Percentiles rank a stretch among this genome's conserved stretches.
Evolutionary conservation across 2,888 invertebrate species (phyloP).

Genomic region (Aproaerema taeniolella): DNA sequence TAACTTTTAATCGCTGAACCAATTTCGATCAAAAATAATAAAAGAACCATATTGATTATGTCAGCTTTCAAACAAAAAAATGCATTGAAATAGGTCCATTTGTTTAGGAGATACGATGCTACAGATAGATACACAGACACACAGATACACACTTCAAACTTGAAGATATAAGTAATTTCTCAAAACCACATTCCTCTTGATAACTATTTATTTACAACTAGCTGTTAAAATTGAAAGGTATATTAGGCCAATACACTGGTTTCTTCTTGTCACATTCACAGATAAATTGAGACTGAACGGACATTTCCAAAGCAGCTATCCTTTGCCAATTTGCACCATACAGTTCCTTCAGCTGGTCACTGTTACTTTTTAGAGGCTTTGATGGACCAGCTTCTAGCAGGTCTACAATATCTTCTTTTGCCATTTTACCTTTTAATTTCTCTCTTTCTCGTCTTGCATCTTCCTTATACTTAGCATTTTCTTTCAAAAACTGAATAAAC

Average conservation of each 20-base stretch:
- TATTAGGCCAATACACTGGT: constrained; percentile 84
- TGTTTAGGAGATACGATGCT: too few relatives aligned
- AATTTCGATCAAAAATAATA: too few relatives aligned
- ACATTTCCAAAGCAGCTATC: constrained; percentile 85
- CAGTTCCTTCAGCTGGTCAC: constrained; percentile 63
- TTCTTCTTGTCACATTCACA: constrained; percentile 77
- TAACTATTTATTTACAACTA: not conserved
- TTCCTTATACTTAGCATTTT: constrained; percentile 75
- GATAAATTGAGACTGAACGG: constrained; percentile 81
- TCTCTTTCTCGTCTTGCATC: constrained; percentile 47
- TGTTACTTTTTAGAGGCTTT: constrained; percentile 33
- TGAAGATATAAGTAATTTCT: too few relatives aligned
- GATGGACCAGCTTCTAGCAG: constrained; percentile 31
- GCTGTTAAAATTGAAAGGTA: constrained; percentile 79
- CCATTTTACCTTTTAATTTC: constrained; percentile 30
- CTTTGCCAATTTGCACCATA: constrained; percentile 82
- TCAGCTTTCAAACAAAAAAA: too few relatives aligned
- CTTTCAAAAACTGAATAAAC: constrained; percentile 78
- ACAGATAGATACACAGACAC: too few relatives aligned
- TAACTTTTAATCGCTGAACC: too few relatives aligned
- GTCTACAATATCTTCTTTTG: constrained; percentile 23
- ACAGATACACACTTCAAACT: too few relatives aligned
- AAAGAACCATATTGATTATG: too few relatives aligned
- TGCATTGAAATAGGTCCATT: too few relatives aligned
- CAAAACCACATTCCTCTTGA: too few relatives aligned